Conservation (phyloP, 2,888 invertebrate species). For the Meganola albula region DNA sequence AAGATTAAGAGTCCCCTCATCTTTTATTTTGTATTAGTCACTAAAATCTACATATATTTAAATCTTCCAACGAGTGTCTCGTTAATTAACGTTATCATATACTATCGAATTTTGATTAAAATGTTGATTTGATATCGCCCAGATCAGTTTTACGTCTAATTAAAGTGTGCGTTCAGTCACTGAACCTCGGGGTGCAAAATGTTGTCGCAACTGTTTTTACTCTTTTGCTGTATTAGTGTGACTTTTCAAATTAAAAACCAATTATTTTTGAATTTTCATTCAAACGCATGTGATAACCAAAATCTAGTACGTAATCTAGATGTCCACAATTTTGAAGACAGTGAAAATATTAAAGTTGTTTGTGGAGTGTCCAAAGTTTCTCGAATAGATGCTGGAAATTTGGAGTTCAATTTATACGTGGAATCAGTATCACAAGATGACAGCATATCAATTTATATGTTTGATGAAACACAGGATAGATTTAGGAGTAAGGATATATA, state of each 20-base stretch:
- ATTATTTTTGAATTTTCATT: too few relatives aligned
- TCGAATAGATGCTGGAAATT: conserved; percentile 15
- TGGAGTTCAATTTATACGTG: conserved; percentile 14
- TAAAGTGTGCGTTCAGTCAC: conserved; percentile 7
- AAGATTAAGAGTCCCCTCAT: too few relatives aligned
- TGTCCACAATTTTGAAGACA: too few relatives aligned
- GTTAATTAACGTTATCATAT: conserved; percentile 11
- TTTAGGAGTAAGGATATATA: conserved; percentile 12
- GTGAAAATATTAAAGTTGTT: too few relatives aligned
- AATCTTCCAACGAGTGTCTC: conserved; percentile 3
- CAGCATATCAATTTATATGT: conserved; percentile 27
- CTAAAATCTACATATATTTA: too few relatives aligned
- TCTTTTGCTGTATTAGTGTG: too few relatives aligned
- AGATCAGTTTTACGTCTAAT: too few relatives aligned
- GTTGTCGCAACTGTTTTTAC: conserved; percentile 9
- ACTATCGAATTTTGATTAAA: conserved; percentile 13
- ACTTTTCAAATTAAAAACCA: too few relatives aligned
- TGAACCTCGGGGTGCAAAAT: conserved; percentile 14
- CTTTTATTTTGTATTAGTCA: too few relatives aligned
- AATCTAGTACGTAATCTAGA: too few relatives aligned
- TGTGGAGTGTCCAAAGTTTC: too few relatives aligned
- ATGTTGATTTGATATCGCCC: conserved; percentile 10
- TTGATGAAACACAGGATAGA: conserved; percentile 14
- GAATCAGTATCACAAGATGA: conserved; percentile 23
- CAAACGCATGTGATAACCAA: too few relatives aligned